Conservation (phyloP, 2,797 vertebrate genomes). For the Serranus cabrilla region DNA sequence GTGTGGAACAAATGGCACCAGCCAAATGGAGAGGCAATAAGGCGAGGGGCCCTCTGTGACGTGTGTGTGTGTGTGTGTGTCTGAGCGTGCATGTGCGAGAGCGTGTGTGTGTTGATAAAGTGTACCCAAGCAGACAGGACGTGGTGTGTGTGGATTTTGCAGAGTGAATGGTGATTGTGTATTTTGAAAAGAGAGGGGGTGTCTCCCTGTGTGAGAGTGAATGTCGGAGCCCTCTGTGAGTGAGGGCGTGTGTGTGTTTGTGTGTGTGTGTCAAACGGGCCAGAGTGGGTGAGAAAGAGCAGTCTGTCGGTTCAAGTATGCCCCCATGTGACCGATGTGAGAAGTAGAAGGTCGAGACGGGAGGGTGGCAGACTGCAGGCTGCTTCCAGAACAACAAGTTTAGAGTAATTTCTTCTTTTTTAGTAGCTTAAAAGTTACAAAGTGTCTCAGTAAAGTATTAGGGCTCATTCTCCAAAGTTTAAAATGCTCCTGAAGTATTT, state of each 20-base stretch:
- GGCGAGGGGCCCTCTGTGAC: conserved; percentile 64
- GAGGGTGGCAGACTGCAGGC: conserved; percentile 6
- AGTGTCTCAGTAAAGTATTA: too few relatives aligned
- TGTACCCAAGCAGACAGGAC: conserved; percentile 77
- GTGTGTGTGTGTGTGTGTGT: conserved; percentile 61
- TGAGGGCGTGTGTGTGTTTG: conserved; percentile 45
- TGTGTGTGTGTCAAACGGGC: conserved; percentile 59
- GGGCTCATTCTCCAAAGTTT: too few relatives aligned
- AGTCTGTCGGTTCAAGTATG: conserved; percentile 78
- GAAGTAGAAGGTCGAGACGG: conserved; percentile 59
- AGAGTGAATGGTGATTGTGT: conserved; percentile 81
- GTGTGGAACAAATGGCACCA: conserved; percentile 78
- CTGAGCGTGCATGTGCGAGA: conserved; percentile 48
- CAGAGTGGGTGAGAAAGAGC: conserved; percentile 50
- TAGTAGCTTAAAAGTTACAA: too few relatives aligned
- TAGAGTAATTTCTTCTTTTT: background rate
- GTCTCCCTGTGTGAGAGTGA: conserved; percentile 70
- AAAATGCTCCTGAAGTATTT: too few relatives aligned
- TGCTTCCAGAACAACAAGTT: background rate
- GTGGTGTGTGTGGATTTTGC: conserved; percentile 82
- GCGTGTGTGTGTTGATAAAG: conserved; percentile 74
- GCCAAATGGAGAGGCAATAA: conserved; percentile 77
- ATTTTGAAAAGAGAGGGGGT: conserved; percentile 75
- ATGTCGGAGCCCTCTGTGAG: conserved; percentile 65
- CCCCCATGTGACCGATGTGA: conserved; percentile 79